A percentile compares a stretch with the other conserved stretches of the same genome.
These are phyloP conservation scores for Eucera pruinosa DNA, from an alignment of 2,888 invertebrate species.

Conservation along the genomic window DNA sequence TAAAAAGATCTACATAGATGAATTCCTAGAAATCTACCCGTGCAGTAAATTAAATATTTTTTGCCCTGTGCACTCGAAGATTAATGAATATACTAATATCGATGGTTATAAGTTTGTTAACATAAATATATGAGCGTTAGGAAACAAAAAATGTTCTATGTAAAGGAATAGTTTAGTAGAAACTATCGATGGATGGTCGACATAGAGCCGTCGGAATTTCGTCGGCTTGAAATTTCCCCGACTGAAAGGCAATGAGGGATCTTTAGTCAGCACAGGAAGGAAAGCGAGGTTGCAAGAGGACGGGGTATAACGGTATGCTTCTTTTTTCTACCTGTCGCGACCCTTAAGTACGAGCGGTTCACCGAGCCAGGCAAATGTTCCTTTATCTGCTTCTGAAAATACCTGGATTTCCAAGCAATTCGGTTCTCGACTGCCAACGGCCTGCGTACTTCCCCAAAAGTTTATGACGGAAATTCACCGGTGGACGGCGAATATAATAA, in stretches of 20 bases:
- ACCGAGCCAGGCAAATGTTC: slow-evolving; percentile 40
- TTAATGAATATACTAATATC: no score
- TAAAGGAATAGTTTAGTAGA: no score
- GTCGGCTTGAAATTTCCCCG: slow-evolving; percentile 19
- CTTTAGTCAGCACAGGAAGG: neutral
- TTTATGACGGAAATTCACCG: slow-evolving; percentile 34
- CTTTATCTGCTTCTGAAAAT: slow-evolving; percentile 52
- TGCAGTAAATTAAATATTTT: no score
- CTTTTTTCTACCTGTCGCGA: slow-evolving; percentile 61
- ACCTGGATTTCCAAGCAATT: slow-evolving; percentile 15
- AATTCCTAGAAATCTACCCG: no score
- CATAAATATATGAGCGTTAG: neutral
- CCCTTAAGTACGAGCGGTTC: slow-evolving; percentile 45
- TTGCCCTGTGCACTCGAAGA: no score
- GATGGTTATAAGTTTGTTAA: no score
- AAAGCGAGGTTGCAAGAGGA: slow-evolving; percentile 19
- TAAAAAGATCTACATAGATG: no score
- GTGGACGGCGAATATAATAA: neutral
- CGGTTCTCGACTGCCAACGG: neutral
- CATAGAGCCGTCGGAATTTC: neutral
- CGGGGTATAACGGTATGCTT: slow-evolving; percentile 59
- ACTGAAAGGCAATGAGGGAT: neutral
- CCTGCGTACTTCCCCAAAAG: neutral
- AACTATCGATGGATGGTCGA: neutral
- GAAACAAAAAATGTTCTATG: neutral